Conservation (phyloP, 2,797 vertebrate species). For the Trichosurus vulpecula region DNA sequence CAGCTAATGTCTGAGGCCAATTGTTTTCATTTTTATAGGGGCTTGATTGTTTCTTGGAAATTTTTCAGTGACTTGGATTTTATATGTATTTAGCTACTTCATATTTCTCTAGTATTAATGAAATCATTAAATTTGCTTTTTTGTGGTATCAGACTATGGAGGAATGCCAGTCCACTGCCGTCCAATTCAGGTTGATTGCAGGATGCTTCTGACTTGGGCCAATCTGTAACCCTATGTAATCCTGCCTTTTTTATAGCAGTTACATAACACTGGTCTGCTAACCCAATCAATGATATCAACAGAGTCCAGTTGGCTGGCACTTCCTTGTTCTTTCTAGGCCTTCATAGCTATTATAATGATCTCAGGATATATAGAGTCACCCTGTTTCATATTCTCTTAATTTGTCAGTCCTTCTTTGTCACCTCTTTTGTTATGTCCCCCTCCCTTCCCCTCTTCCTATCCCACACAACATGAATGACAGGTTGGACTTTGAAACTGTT, state of each 20-base stretch:
- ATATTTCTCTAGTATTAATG: not conserved
- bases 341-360: not conserved
- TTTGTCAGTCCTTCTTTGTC: not conserved
- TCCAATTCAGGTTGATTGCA: not conserved
- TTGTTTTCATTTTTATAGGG: not conserved
- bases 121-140: not conserved
- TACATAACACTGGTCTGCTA: not conserved
- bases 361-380: not conserved
- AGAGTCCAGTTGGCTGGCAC: not conserved
- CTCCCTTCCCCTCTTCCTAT: too few relatives aligned
- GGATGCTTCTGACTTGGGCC: not conserved
- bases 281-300: not conserved
- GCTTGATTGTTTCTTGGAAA: not conserved
- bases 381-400: not conserved
- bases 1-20: not conserved
- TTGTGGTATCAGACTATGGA: not conserved
- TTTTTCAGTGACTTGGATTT: not conserved
- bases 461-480: not conserved
- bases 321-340: not conserved
- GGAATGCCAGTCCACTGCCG: not conserved
- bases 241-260: not conserved
- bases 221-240: not conserved
- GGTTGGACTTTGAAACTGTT: not conserved
- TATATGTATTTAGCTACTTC: not conserved
- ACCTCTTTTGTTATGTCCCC: not conserved